Conservation (phyloP, 2,888 invertebrate species). For the Pollenia amentaria region DNA sequence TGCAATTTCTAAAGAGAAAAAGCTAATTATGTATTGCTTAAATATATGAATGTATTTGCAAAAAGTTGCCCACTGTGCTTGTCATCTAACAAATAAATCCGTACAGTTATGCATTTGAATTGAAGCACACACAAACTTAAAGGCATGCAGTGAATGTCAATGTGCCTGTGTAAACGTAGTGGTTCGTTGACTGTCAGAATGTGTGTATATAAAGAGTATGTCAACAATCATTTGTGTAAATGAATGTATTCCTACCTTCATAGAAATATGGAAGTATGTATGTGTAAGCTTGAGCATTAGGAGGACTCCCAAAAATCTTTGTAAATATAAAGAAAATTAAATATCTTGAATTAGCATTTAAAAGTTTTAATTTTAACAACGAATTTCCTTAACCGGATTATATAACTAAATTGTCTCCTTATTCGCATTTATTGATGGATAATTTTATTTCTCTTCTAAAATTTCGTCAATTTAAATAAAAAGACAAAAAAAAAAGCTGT, state of each 20-base stretch:
- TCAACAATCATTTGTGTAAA: constrained; percentile 61
- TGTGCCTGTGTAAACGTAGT: constrained; percentile 9
- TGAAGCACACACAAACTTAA: not conserved
- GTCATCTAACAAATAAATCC: constrained; percentile 26
- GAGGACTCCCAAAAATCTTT: not conserved
- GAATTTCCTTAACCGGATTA: too few species aligned
- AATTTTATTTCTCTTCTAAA: too few species aligned
- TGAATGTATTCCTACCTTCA: not conserved
- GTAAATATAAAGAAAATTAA: not conserved
- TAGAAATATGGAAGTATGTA: not conserved
- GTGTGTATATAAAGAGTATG: constrained; percentile 37
- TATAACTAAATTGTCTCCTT: too few species aligned
- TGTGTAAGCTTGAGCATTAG: not conserved
- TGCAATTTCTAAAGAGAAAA: too few species aligned
- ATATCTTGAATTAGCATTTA: too few species aligned
- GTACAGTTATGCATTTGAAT: constrained; percentile 9
- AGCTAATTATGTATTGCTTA: too few species aligned
- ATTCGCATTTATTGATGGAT: too few species aligned
- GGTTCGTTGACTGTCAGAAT: constrained; percentile 42
- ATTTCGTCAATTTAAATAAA: too few species aligned
- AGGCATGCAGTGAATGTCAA: not conserved
- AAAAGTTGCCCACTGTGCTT: constrained; percentile 22
- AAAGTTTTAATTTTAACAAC: too few species aligned
- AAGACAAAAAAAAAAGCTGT: too few species aligned
- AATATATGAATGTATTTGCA: too few species aligned